A percentile compares a stretch with the other conserved stretches of the same genome.
These are phyloP conservation scores for Brachylomia viminalis DNA, from an alignment of 2,888 invertebrate species.

Conservation along the genomic window DNA sequence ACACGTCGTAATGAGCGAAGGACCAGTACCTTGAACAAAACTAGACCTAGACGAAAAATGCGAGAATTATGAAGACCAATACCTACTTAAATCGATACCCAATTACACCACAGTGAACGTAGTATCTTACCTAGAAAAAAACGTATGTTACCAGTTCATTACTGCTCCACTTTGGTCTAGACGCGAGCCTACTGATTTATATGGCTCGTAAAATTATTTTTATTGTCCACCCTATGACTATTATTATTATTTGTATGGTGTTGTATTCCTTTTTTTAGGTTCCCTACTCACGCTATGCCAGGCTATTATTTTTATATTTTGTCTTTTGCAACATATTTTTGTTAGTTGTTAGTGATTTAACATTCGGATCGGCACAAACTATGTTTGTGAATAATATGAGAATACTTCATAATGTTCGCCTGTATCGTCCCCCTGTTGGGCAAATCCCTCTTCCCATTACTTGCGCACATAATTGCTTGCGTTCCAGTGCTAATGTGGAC, in stretches of 20 bases:
- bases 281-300: slow-evolving; percentile 50
- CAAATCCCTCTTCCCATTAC: too few species aligned
- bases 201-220: slow-evolving; percentile 58
- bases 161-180: slow-evolving; percentile 44
- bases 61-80: slow-evolving; percentile 1
- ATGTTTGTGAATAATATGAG: too few species aligned
- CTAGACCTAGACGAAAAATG: slow-evolving; percentile 1
- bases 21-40: background rate
- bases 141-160: slow-evolving; percentile 57
- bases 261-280: slow-evolving; percentile 45
- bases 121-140: slow-evolving; percentile 33
- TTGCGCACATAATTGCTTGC: too few species aligned
- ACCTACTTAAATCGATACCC: slow-evolving; percentile 8
- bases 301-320: slow-evolving; percentile 35
- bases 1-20: background rate
- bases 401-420: too few species aligned
- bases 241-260: too few species aligned
- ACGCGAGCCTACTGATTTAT: slow-evolving; percentile 53
- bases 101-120: slow-evolving; percentile 31
- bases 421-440: too few species aligned
- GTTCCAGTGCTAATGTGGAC: too few species aligned
- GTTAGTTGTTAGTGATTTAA: background rate
- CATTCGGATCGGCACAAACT: background rate
- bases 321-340: slow-evolving; percentile 13
- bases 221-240: slow-evolving; percentile 54